A percentile compares a stretch with the other conserved stretches of the same genome.
Conservation (phyloP, 2,888 invertebrate species). For the Chloroclysta siterata region DNA sequence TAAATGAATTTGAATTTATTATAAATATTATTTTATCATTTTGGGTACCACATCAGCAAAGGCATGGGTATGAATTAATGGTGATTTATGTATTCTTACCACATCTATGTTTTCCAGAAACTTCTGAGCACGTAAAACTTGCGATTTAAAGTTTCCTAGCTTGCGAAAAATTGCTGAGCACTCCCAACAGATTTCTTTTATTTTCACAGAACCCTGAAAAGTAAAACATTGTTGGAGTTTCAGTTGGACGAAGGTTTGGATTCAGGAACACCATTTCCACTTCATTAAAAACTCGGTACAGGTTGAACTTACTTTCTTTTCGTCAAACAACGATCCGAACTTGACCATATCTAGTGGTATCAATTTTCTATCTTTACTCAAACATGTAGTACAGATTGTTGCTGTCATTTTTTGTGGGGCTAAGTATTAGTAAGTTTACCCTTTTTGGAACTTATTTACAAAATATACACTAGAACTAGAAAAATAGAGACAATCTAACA, state of each 20-base stretch:
- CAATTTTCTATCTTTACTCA: conserved; percentile 19
- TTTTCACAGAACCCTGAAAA: background rate
- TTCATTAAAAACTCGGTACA: background rate
- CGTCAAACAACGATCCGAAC: conserved; percentile 16
- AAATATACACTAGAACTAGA: no score
- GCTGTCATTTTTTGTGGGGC: conserved; percentile 12
- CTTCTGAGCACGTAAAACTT: conserved; percentile 26
- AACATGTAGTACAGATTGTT: conserved; percentile 25
- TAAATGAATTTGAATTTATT: no score
- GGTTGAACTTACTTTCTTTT: conserved; percentile 14
- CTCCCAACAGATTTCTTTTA: conserved; percentile 21
- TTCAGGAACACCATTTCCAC: background rate
- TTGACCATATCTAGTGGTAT: conserved; percentile 16
- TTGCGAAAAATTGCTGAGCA: conserved; percentile 22
- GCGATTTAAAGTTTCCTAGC: conserved; percentile 20
- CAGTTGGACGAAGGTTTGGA: background rate
- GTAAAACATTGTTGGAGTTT: background rate
- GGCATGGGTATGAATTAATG: background rate
- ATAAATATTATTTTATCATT: no score
- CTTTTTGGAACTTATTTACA: no score
- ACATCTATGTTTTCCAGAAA: conserved; percentile 6
- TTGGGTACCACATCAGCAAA: no score
- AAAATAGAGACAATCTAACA: no score
- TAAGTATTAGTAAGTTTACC: no score
- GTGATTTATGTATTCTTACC: conserved; percentile 5